These are phyloP conservation scores for Pteruthius melanotis DNA, from an alignment of 2,113 vertebrate species.

Conservation along the genomic window DNA sequence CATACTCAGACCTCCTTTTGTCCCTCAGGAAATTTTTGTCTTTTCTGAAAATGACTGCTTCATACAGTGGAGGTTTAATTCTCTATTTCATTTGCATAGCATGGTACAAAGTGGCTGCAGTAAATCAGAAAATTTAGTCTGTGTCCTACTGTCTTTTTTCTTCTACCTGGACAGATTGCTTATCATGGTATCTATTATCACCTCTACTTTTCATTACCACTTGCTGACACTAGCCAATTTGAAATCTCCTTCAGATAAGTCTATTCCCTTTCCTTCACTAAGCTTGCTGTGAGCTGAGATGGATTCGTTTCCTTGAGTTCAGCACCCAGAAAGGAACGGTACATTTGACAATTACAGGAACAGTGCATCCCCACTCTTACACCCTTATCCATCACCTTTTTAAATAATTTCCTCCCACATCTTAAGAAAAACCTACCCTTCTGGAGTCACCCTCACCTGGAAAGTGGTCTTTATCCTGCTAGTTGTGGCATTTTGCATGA, in stretches of 20 bases:
- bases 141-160: neutral
- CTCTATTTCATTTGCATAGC: neutral
- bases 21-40: neutral
- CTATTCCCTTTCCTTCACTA: neutral
- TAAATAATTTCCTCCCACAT: neutral
- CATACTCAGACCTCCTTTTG: neutral
- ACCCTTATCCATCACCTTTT: neutral
- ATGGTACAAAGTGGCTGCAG: neutral
- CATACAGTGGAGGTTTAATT: neutral
- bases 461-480: neutral
- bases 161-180: neutral
- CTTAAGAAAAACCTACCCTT: neutral
- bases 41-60: neutral
- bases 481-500: neutral
- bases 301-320: neutral
- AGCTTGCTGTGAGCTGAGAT: neutral
- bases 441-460: neutral
- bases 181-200: constrained; percentile 19
- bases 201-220: constrained; percentile 14
- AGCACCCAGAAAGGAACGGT: neutral
- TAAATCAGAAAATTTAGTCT: neutral
- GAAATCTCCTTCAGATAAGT: neutral
- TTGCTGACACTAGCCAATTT: neutral
- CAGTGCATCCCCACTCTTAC: neutral
- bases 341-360: neutral